Base-by-base conservation (phyloP, 1,140 invertebrate genomes). In the Phocides pigmalion region DNA sequence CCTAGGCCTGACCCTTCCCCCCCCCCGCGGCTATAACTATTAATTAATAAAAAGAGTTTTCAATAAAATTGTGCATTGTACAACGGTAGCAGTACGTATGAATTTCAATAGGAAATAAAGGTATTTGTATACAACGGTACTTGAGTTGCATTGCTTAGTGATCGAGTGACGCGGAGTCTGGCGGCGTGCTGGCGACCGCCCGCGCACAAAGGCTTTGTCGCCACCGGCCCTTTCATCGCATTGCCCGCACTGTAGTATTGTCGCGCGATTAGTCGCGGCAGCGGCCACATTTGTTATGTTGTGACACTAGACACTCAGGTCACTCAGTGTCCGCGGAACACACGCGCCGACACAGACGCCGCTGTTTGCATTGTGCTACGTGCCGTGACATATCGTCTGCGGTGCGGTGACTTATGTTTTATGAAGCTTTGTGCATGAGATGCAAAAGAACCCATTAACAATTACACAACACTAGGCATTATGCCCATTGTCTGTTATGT, bases 301-400 rank as follows among this genome's bases (percentile, higher is more conserved):
- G 74, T 86, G 82, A 85, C 82, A 84, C 66, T 53, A 32, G 25
- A 41, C n/a, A n/a, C 41, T 19, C 41, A 42, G 16, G 15, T 17
- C 41, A 16, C 41, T 19, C 46, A 28, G 58, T 64, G 50, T 66
- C 46, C 66, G 64, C 79, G n/a, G n/a, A n/a, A 79, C 81, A 84
- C 74, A 74, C 63, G 75, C 68, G 79, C 82, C 84, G 79, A 81
- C 84, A 86, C 66, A 86, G 66, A 77, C 72, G 77, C 86, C 83
- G 80, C 79, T 89, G 87, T 89, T 89, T 89, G 87, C 72, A 87
- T 87, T 89, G 84, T 87, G 73, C 76, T 83, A 82, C 83, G 84
- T 89, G 83, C 82, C 79, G 77, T 87, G 79, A 87, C 84, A 87
- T 87, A 87, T 85, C 80, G 81, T 82, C 81, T 85, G 84, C 61